phyloP scores from a whole-genome alignment of 2,888 invertebrate genomes.

The Taphrorychus bicolor region DNA sequence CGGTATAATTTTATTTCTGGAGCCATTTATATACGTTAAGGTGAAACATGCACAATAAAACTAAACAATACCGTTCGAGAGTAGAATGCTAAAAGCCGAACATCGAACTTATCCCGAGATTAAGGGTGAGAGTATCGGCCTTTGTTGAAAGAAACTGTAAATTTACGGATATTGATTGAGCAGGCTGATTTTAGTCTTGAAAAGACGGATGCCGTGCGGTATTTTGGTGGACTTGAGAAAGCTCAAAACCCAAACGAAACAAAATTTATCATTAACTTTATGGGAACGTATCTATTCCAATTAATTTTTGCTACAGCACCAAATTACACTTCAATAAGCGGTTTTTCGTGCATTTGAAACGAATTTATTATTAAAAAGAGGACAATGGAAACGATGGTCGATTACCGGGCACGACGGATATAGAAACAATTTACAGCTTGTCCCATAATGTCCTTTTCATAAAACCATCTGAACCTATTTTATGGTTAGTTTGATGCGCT shows the following conservation, averaged over 20 bases:
- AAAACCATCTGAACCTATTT: constrained; percentile 25
- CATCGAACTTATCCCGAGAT: constrained; percentile 30
- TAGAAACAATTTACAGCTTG: constrained; percentile 1
- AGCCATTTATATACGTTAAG: constrained; percentile 43
- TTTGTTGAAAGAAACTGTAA: no score
- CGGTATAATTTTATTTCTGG: constrained; percentile 42
- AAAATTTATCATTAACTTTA: no score
- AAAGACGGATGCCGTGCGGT: no score
- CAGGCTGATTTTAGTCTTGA: no score
- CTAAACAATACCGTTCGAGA: constrained; percentile 42
- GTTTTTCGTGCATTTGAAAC: neutral
- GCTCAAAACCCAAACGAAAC: no score
- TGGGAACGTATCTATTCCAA: neutral
- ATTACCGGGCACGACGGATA: neutral
- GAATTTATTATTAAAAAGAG: neutral
- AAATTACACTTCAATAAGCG: no score
- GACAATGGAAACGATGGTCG: neutral
- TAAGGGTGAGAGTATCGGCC: constrained; percentile 20
- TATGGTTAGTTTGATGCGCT: constrained; percentile 25
- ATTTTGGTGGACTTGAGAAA: no score
- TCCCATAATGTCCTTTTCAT: constrained; percentile 17
- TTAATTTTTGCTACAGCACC: neutral
- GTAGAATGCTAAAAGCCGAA: constrained; percentile 41
- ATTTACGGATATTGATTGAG: no score
- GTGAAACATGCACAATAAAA: constrained; percentile 43